Conservation (phyloP, 2,888 invertebrate species). For the Anoncus sp. region DNA sequence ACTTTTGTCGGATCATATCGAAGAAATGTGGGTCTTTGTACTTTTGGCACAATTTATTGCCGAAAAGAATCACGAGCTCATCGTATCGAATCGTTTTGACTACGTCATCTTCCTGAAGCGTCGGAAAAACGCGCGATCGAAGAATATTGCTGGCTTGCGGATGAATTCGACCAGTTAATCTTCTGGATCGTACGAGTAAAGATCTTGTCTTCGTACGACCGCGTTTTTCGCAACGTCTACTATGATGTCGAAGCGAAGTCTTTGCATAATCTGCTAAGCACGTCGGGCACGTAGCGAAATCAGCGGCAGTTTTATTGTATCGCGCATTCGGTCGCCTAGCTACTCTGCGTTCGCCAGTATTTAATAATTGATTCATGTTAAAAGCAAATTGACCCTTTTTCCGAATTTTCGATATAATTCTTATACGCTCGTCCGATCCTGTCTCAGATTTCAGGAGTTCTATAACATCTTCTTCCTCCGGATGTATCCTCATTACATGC, state of each 20-base stretch:
- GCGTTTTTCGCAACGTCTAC: not conserved
- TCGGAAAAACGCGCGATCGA: conserved; percentile 39
- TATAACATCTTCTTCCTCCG: conserved; percentile 36
- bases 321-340: conserved; percentile 25
- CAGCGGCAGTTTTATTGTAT: conserved; percentile 25
- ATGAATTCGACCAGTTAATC: conserved; percentile 38
- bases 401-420: conserved; percentile 33
- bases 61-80: conserved; percentile 34
- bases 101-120: conserved; percentile 47
- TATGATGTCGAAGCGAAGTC: conserved; percentile 35
- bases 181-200: not conserved
- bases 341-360: conserved; percentile 39
- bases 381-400: conserved; percentile 38
- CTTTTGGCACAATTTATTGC: conserved; percentile 48
- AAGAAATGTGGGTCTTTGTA: conserved; percentile 44
- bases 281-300: conserved; percentile 35
- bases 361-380: conserved; percentile 15
- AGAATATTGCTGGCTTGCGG: conserved; percentile 7
- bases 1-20: conserved; percentile 37
- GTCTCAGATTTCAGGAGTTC: conserved; percentile 25
- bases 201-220: no score
- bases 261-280: conserved; percentile 44
- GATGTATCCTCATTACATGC: conserved; percentile 46
- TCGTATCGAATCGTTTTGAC: conserved; percentile 42
- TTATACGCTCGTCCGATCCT: conserved; percentile 32